Evolutionary conservation across 30 jellyfish, hydroid and myxozoan genomes (phyloP).

Genomic region (Cassiopea andromeda): DNA sequence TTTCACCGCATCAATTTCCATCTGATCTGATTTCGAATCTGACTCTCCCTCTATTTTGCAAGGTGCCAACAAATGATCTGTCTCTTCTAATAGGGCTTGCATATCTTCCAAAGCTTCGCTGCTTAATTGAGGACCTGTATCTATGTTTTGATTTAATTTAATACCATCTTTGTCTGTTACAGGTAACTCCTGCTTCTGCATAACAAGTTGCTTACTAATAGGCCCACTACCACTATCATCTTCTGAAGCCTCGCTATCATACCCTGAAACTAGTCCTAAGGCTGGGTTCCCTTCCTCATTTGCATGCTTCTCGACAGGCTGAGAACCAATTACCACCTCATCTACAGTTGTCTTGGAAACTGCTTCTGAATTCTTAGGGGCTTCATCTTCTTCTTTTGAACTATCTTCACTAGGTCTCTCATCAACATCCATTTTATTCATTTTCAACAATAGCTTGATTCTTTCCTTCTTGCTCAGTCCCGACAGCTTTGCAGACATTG

Average conservation of each 20-base stretch:
- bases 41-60: not conserved
- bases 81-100: slow-evolving; percentile 31
- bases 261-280: slow-evolving; percentile 49
- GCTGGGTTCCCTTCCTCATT: not conserved
- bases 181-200: not conserved
- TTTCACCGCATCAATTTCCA: not conserved
- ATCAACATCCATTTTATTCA: slow-evolving; percentile 31
- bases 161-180: not conserved
- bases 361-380: not conserved
- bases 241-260: slow-evolving; percentile 66
- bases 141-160: not conserved
- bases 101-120: slow-evolving; percentile 37
- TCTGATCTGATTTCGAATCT: not conserved
- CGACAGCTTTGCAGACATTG: slow-evolving; percentile 56
- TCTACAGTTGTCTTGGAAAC: not conserved
- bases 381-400: not conserved
- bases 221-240: not conserved
- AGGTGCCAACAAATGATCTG: not conserved
- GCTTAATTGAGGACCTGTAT: not conserved
- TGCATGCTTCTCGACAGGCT: not conserved
- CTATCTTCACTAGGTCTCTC: not conserved
- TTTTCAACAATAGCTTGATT: slow-evolving; percentile 48
- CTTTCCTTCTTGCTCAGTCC: slow-evolving; percentile 74
- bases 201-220: not conserved
- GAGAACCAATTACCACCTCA: not conserved